Percentiles rank a stretch among this genome's conserved stretches.
These are phyloP conservation scores for Mus minutoides DNA, from an alignment of 2,797 vertebrate species.

Conservation along the genomic window DNA sequence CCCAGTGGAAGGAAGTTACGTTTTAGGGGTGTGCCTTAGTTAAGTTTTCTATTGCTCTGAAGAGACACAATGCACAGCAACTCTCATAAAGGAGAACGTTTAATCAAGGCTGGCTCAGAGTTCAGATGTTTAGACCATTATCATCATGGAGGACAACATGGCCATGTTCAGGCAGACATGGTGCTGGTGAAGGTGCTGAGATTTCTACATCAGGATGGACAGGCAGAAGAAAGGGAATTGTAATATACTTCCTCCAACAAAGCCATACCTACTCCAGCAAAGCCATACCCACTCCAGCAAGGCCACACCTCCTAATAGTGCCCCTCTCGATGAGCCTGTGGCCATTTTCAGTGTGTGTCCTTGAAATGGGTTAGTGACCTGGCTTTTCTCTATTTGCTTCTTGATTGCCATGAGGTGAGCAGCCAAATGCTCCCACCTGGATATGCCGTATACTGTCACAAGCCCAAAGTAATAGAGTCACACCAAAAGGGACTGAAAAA, in stretches of 20 bases:
- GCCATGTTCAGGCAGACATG: neutral
- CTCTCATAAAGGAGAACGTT: neutral
- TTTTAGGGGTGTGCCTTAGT: neutral
- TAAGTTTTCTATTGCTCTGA: neutral
- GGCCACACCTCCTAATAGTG: neutral
- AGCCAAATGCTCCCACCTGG: neutral
- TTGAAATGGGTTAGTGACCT: neutral
- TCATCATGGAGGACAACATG: neutral
- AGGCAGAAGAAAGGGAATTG: neutral
- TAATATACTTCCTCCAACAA: neutral
- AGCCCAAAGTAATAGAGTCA: neutral
- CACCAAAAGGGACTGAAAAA: neutral
- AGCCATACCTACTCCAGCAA: neutral
- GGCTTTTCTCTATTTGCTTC: neutral
- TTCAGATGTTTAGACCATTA: neutral
- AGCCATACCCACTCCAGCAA: neutral
- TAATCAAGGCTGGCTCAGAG: neutral
- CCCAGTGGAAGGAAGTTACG: neutral
- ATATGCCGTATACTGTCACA: neutral
- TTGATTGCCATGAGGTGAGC: neutral
- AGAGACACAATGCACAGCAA: neutral
- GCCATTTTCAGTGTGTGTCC: neutral
- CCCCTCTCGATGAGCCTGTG: neutral
- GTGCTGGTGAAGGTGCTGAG: neutral
- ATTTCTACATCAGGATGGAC: neutral